phyloP scores from a whole-genome alignment of 2,888 invertebrate species.

The Nephrotoma appendiculata region DNA sequence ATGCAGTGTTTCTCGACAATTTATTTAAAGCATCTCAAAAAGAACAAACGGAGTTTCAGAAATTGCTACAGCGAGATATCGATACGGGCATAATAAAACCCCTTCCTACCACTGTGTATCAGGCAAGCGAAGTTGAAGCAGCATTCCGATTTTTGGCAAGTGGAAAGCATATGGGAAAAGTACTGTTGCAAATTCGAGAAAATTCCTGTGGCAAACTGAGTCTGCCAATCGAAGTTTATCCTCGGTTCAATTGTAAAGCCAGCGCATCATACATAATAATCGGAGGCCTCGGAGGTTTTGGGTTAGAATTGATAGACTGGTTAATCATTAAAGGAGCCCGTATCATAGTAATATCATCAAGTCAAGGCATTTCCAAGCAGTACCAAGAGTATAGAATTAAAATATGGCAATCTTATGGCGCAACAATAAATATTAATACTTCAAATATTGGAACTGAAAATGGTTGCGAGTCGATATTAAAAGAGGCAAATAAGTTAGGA shows the following conservation, averaged over 20 bases:
- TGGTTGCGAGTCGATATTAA: slow-evolving; percentile 46
- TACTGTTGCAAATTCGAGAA: slow-evolving; percentile 31
- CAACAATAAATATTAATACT: slow-evolving; percentile 42
- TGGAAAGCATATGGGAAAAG: slow-evolving; percentile 73
- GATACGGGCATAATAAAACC: slow-evolving; percentile 52
- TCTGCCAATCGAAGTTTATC: slow-evolving; percentile 21
- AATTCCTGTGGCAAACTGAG: slow-evolving; percentile 17
- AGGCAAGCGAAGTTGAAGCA: slow-evolving; percentile 47
- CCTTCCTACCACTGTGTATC: slow-evolving; percentile 47
- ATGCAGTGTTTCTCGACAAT: slow-evolving; percentile 62
- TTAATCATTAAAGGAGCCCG: slow-evolving; percentile 66
- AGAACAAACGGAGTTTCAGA: background rate
- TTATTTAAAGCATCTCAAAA: slow-evolving; percentile 35
- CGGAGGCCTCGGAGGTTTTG: slow-evolving; percentile 85
- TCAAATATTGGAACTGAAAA: slow-evolving; percentile 56
- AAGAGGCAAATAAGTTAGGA: slow-evolving; percentile 45
- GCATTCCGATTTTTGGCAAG: slow-evolving; percentile 51
- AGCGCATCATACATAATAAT: slow-evolving; percentile 42
- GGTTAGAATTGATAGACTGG: slow-evolving; percentile 79
- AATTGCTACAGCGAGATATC: slow-evolving; percentile 43
- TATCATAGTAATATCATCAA: slow-evolving; percentile 65
- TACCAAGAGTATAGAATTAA: slow-evolving; percentile 61
- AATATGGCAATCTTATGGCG: slow-evolving; percentile 57
- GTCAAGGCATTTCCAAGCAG: slow-evolving; percentile 62
- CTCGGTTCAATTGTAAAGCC: slow-evolving; percentile 24